Percentiles rank a stretch among this genome's conserved stretches.
Conservation (phyloP, 2,797 vertebrate genomes). For the Lacerta agilis region DNA sequence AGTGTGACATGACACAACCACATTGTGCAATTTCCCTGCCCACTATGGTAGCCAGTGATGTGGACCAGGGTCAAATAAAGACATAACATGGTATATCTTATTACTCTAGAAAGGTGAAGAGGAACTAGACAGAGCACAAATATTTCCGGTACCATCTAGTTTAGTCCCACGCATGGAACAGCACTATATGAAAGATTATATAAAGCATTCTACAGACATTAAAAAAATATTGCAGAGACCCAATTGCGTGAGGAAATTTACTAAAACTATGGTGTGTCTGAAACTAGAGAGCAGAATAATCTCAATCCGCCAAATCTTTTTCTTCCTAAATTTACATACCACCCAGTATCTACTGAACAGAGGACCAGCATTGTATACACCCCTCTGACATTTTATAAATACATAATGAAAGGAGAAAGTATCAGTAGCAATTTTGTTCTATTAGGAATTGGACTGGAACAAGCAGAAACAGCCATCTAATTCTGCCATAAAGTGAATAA, state of each 20-base stretch:
- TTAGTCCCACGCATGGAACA: not conserved
- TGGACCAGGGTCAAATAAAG: not conserved
- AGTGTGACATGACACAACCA: not conserved
- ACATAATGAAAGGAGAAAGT: not conserved
- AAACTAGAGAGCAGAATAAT: not conserved
- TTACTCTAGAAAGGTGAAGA: not conserved
- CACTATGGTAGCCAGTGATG: not conserved
- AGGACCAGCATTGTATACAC: constrained; percentile 2
- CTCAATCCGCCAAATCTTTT: not conserved
- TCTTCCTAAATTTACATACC: constrained; percentile 4
- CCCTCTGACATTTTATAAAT: constrained; percentile 8
- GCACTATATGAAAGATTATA: not conserved
- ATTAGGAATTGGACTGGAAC: not conserved
- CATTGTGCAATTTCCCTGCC: not conserved
- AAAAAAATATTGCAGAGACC: not conserved
- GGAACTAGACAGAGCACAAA: not conserved
- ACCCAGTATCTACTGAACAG: not conserved
- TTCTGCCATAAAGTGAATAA: constrained; percentile 24
- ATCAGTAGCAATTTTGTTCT: constrained; percentile 33
- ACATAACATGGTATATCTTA: not conserved
- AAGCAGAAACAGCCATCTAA: not conserved
- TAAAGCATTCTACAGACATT: not conserved
- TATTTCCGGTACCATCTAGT: not conserved
- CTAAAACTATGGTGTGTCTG: not conserved
- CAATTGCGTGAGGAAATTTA: not conserved